Evolutionary conservation across 2,888 invertebrate genomes (phyloP).

Genomic region (Thereva nobilitata): DNA sequence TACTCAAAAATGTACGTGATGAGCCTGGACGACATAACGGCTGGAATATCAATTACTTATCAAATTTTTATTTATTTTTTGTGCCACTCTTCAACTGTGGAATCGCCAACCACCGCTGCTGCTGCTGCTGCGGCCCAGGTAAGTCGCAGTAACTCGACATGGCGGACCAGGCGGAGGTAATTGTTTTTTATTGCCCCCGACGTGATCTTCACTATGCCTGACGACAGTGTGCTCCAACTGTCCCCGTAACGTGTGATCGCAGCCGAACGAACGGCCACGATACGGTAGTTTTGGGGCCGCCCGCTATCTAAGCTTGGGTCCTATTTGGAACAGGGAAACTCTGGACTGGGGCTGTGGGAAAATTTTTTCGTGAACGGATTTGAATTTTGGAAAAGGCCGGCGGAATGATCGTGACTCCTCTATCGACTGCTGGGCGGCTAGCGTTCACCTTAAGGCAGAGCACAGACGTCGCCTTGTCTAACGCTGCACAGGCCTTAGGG

Average conservation of each 20-base stretch:
- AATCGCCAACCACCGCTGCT: conserved; percentile 23
- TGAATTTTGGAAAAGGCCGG: conserved; percentile 11
- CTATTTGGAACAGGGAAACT: not conserved
- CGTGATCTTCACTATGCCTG: conserved; percentile 27
- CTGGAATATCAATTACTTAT: conserved; percentile 43
- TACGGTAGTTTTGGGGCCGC: conserved; percentile 28
- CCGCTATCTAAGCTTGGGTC: conserved; percentile 13
- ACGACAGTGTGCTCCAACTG: conserved; percentile 16
- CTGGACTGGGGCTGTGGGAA: conserved; percentile 27
- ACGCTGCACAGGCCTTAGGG: not conserved
- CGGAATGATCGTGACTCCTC: conserved; percentile 10
- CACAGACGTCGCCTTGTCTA: too few species aligned
- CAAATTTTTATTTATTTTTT: conserved; percentile 39
- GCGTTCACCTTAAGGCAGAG: too few species aligned
- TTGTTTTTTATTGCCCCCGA: conserved; percentile 35
- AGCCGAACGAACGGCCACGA: conserved; percentile 7
- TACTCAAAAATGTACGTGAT: conserved; percentile 42
- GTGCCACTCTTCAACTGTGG: conserved; percentile 8
- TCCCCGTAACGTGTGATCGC: conserved; percentile 14
- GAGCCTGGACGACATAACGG: conserved; percentile 42
- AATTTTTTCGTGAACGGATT: conserved; percentile 25
- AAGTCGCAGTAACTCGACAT: conserved; percentile 10
- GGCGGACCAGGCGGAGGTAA: conserved; percentile 36
- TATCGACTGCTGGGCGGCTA: too few species aligned
- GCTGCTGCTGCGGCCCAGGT: not conserved